phyloP scores from a whole-genome alignment of 23 tunicate genomes.

The Trididemnum nubilum region DNA sequence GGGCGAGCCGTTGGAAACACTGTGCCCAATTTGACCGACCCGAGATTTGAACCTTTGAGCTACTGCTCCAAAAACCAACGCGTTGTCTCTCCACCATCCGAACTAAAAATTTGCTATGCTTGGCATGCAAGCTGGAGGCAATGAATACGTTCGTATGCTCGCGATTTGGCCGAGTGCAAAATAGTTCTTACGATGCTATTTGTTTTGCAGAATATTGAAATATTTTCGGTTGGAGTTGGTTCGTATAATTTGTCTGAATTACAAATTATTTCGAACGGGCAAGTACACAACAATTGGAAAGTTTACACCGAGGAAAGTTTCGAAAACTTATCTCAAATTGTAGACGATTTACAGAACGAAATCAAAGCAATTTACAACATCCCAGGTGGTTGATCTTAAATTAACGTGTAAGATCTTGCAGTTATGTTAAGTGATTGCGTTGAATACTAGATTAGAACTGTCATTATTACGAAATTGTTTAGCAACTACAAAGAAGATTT shows the following conservation, averaged over 20 bases:
- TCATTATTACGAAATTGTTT: too few species aligned
- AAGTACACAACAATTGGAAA: conserved; percentile 33
- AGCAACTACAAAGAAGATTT: too few species aligned
- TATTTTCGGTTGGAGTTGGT: conserved; percentile 53
- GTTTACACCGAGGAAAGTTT: conserved; percentile 36
- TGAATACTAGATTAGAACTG: too few species aligned
- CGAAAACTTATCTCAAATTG: conserved; percentile 14
- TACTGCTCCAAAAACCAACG: neutral
- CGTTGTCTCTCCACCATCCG: neutral
- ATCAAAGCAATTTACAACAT: conserved; percentile 53
- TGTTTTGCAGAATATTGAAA: conserved; percentile 51
- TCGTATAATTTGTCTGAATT: conserved; percentile 29
- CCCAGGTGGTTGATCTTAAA: conserved; percentile 44
- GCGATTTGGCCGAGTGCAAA: too few species aligned
- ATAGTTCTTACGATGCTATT: too few species aligned
- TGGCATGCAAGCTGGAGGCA: too few species aligned
- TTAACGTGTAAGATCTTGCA: too few species aligned
- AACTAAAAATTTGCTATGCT: too few species aligned
- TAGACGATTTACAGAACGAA: conserved; percentile 61
- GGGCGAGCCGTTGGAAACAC: neutral
- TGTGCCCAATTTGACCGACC: neutral
- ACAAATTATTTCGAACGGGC: conserved; percentile 52
- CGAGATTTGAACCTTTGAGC: neutral
- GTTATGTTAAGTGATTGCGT: too few species aligned
- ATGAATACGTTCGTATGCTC: too few species aligned